Base-by-base conservation (phyloP, 2,888 invertebrate species). In the Halictus ligatus region DNA sequence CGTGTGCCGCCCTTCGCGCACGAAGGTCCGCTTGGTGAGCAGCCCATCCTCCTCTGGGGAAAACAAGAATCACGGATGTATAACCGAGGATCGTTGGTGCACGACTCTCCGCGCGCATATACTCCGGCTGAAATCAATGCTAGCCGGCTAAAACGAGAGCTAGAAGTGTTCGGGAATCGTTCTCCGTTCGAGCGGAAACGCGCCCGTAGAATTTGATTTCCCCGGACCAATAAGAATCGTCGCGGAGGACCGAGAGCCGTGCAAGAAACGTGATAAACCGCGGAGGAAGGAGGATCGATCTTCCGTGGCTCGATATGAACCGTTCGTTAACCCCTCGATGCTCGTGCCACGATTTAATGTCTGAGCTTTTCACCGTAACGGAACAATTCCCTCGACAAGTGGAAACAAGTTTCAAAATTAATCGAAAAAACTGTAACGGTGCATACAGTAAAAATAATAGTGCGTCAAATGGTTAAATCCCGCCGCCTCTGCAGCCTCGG, bases 1-100 rank as follows among this genome's bases (percentile, higher is more conserved):
- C 95, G 94, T 84, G 96, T 90, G 75, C 95, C 95, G 78, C 95
- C 95, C 86, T 94, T 91, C 87, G 94, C 95, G 77, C 90, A 92
- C 79, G 92, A 91, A 75, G 91, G 91, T 5, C 88, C 91, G 78
- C 92, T 93, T 7, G 89, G 80, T 58, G 90, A 89, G 54, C 94
- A 94, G 75, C 94, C 94, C 94, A 94, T 94, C 77, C 79, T 91
- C 40, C 54, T 60, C 50, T 75, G n/a, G 58, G 48, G 13, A 40
- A 25, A 72, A 21, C 71, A 78, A 73, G 69, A 29, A 74, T 6
- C 64, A 58, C 58, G 8, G 25, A 46, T 46, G 3, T 40, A 48
- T n/a, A 71, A 75, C 35, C 46, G 58, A 82, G n/a, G n/a, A 67
- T 35, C 64, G 64, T 58, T 25, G 43, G 35, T 35, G 48, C 43